phyloP scores from a whole-genome alignment of 2,888 invertebrate genomes.

The Leptogaster cylindrica region DNA sequence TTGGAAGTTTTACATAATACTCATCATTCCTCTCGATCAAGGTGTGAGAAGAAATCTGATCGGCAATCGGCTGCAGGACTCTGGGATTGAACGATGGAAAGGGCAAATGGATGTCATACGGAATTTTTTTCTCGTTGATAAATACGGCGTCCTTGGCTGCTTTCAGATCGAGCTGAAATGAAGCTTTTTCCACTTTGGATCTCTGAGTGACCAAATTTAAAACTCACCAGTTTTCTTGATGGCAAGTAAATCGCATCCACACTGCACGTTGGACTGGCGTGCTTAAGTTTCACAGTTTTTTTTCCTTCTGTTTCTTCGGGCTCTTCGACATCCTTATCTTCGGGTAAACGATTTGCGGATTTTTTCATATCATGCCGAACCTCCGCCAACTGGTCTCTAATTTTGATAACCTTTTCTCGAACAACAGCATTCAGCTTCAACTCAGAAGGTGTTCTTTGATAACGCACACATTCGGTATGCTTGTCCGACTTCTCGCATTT shows the following conservation, averaged over 20 bases:
- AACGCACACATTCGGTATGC: slow-evolving; percentile 52
- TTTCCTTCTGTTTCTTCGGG: not conserved
- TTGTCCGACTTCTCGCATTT: slow-evolving; percentile 52
- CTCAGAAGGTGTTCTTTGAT: slow-evolving; percentile 52
- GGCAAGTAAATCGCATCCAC: slow-evolving; percentile 53
- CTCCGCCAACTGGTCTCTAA: not conserved
- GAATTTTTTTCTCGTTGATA: slow-evolving; percentile 55
- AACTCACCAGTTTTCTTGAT: not conserved
- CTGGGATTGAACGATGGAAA: slow-evolving; percentile 58
- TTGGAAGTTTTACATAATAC: not conserved
- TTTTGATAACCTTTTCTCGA: slow-evolving; percentile 50
- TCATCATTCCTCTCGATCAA: slow-evolving; percentile 11
- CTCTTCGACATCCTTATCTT: slow-evolving; percentile 6
- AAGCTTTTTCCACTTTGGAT: too few relatives aligned
- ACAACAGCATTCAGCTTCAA: slow-evolving; percentile 51
- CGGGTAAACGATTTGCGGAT: not conserved
- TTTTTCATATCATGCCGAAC: slow-evolving; percentile 1
- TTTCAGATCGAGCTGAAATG: slow-evolving; percentile 54
- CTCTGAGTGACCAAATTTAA: not conserved
- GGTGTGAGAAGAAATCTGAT: not conserved
- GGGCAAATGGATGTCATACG: slow-evolving; percentile 51
- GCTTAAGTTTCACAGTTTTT: slow-evolving; percentile 45
- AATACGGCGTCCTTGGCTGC: slow-evolving; percentile 58
- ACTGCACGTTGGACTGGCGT: slow-evolving; percentile 54
- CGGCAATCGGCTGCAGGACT: slow-evolving; percentile 51